A percentile compares a stretch with the other conserved stretches of the same genome.
Conservation (phyloP, 2,113 vertebrate genomes). For the Pterocles gutturalis region DNA sequence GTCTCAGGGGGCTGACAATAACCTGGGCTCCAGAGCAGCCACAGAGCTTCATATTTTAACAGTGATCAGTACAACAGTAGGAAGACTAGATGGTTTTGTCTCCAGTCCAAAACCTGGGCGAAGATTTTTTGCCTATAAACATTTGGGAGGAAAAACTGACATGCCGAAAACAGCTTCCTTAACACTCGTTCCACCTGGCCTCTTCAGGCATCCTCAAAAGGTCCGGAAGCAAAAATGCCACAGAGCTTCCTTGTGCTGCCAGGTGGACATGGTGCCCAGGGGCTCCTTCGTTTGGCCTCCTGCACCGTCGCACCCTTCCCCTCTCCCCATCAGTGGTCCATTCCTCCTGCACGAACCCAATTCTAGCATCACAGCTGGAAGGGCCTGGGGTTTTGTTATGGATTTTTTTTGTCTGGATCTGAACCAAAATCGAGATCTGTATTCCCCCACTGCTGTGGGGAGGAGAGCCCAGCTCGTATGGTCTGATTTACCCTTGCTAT, state of each 20-base stretch:
- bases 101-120: background rate
- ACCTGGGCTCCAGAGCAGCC: background rate
- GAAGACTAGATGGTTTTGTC: background rate
- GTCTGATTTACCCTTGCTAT: background rate
- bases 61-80: background rate
- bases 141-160: background rate
- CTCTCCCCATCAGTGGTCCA: background rate
- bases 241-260: background rate
- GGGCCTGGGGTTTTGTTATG: background rate
- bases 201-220: background rate
- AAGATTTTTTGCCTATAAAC: background rate
- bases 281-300: background rate
- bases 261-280: background rate
- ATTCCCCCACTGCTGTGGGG: background rate
- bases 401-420: background rate
- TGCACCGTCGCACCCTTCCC: background rate
- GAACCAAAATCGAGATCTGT: background rate
- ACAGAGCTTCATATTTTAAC: background rate
- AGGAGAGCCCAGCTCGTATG: background rate
- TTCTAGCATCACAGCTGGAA: background rate
- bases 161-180: background rate
- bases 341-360: background rate
- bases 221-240: background rate
- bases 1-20: background rate
- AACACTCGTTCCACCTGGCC: background rate